Evolutionary conservation across 1,140 invertebrate species (phyloP).

Genomic region (Cataglyphis hispanica): DNA sequence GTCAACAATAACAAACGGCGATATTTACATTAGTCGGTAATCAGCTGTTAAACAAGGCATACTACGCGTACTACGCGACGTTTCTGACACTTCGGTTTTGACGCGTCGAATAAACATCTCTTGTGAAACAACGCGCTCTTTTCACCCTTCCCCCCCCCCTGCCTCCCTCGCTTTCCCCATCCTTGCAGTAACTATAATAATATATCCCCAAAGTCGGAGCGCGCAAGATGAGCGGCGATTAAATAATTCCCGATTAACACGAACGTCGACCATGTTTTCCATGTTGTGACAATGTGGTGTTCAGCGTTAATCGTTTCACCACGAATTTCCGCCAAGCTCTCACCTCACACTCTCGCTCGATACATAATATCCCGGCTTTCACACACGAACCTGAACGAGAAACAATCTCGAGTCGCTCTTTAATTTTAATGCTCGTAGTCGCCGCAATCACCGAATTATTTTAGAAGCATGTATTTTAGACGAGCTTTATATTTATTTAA

Average conservation of each 20-base stretch:
- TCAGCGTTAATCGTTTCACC: constrained; percentile 18
- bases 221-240: not conserved
- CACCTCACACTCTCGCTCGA: not conserved
- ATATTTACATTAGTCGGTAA: constrained; percentile 31
- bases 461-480: not conserved
- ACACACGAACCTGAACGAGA: not conserved
- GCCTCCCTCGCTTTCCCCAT: too few relatives aligned
- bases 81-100: not conserved
- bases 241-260: constrained; percentile 31
- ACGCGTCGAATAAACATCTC: not conserved
- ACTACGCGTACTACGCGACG: not conserved
- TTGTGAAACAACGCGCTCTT: not conserved
- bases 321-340: constrained; percentile 20
- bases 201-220: not conserved
- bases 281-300: constrained; percentile 13
- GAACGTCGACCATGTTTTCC: not conserved
- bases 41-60: not conserved
- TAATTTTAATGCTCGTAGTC: constrained; percentile 8
- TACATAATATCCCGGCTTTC: constrained; percentile 20
- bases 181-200: constrained; percentile 19
- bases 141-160: not conserved
- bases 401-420: constrained; percentile 12
- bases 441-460: not conserved
- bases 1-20: not conserved
- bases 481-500: not conserved